A percentile compares a stretch with the other conserved stretches of the same genome.
Conservation (phyloP, 2,888 invertebrate genomes). For the Agrotis ipsilon region DNA sequence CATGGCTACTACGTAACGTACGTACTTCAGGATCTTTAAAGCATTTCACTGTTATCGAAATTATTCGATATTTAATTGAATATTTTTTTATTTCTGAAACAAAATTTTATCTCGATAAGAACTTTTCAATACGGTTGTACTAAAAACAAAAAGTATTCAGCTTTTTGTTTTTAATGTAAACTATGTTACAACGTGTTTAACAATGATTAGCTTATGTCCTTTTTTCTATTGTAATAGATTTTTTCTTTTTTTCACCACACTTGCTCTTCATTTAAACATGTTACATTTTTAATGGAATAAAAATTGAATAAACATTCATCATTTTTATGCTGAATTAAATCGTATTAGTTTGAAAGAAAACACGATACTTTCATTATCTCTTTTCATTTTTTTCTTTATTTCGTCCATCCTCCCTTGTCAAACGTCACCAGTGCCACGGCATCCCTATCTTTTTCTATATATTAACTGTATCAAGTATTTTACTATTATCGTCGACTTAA, state of each 20-base stretch:
- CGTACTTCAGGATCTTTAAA: no score
- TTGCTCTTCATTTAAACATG: constrained; percentile 12
- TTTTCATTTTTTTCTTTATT: no score
- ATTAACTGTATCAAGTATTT: no score
- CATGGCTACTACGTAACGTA: no score
- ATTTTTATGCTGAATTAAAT: no score
- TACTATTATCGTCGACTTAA: background rate
- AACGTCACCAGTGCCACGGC: no score
- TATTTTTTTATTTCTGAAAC: background rate
- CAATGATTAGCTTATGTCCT: background rate
- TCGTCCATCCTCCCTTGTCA: no score
- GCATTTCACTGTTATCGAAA: background rate
- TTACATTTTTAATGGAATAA: background rate
- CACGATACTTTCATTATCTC: no score
- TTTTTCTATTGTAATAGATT: constrained; percentile 23
- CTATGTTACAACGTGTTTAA: constrained; percentile 11
- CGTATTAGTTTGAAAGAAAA: no score
- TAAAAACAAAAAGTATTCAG: constrained; percentile 2
- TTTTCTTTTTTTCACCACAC: constrained; percentile 25
- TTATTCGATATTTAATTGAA: background rate
- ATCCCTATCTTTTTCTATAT: no score
- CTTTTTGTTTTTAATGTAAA: constrained; percentile 16
- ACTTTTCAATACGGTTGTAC: constrained; percentile 14
- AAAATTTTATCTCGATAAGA: background rate
- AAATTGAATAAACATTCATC: no score